Evolutionary conservation across 2,888 invertebrate species (phyloP), one percentile per base, ranked within the genome.

Genomic region (Colletes collaris): DNA sequence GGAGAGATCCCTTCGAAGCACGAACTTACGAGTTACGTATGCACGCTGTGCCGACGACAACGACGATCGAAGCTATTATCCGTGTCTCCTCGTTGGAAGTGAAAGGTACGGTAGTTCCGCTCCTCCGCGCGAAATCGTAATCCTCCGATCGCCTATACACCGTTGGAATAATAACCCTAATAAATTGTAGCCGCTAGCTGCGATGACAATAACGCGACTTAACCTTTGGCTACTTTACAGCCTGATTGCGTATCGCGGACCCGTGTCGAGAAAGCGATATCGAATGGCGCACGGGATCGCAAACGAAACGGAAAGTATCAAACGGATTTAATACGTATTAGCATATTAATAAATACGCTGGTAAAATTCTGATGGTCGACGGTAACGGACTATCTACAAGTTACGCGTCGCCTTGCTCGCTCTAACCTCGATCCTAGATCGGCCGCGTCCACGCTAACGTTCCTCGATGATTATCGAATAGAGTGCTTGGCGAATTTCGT

Each of bases 1-100:
- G 62, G 1, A 76, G 76, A 50, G 81, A 86, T 85, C 82, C 76
- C 76, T 77, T 77, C 71, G 77, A 67, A 71, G 56, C 75, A 66
- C 52, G 35, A 69, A 75, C 66, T 70, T 69, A 60, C 72, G 73
- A 62, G 71, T 82, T 79, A 60, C 76, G 66, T 69, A 55, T 63
- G 79, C 65, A 46, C 67, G 46, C 67, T 72, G 60, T 50, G 58
- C 53, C 73, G 74, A 71, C 59, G 72, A 67, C 68, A 56, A 67
- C 65, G 74, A 74, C 66, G 71, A 64, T 65, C 62, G 35, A 7
- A 56, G 52, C 69, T 65, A 68, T 74, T 79, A 70, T 63, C 56
- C 64, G 49, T n/a, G 78, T 59, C 79, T 50, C 37, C 44, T 19
- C 46, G 64, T 50, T 40, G 50, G 16, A 44, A 79, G 79, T 79